phyloP scores from a whole-genome alignment of 2,113 vertebrate genomes.

The Boulengeromyrus knoepffleri region DNA sequence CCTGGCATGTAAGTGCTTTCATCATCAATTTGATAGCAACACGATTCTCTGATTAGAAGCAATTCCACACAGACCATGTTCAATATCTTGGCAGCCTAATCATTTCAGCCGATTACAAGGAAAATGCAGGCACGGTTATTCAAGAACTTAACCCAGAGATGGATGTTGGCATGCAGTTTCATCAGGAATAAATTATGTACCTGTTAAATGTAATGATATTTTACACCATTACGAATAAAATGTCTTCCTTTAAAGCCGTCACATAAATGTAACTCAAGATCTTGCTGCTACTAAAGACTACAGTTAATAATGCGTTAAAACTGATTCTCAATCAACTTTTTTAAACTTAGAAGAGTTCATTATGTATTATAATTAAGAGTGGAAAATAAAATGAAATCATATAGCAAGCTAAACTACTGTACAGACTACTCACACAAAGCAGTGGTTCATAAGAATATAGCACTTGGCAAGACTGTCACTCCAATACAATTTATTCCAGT shows the following conservation, averaged over 20 bases:
- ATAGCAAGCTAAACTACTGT: background rate
- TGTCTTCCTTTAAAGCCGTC: background rate
- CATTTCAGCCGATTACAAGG: background rate
- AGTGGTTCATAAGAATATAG: background rate
- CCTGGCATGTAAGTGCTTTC: background rate
- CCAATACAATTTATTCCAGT: background rate
- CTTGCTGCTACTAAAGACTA: background rate
- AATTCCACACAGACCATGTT: background rate
- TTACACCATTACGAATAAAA: background rate
- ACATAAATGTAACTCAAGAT: background rate
- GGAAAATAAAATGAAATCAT: background rate
- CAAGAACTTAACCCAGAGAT: background rate
- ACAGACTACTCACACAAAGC: background rate
- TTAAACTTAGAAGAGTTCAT: background rate
- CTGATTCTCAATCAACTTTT: background rate
- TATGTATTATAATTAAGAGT: background rate
- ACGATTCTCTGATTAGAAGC: background rate
- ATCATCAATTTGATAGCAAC: background rate
- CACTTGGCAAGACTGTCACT: background rate
- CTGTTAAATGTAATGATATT: background rate
- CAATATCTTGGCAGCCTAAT: background rate
- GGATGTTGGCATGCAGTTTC: background rate
- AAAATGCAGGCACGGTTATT: background rate
- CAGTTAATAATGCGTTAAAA: background rate
- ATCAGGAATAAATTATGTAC: constrained; percentile 18